Evolutionary conservation across 2,888 invertebrate species (phyloP), one percentile per base, ranked within the genome.

Genomic region (Melieria picta): DNA sequence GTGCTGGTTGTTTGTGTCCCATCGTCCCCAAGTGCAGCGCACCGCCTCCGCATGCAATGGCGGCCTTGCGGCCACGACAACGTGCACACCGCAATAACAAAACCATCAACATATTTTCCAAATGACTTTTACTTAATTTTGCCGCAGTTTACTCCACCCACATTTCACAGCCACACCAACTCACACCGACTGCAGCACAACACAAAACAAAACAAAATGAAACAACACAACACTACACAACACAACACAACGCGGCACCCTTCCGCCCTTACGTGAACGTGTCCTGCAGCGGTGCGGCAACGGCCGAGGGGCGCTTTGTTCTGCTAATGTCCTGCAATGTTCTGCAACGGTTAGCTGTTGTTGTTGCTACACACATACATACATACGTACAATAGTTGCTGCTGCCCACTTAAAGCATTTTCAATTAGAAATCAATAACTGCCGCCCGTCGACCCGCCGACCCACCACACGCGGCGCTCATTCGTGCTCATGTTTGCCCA

Each of bases 381-480:
- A 30, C 30, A 30, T 30, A 52, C 5, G 5, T 52, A 13, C 9
- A 50, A 9, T 62, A 66, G n/a, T 10, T 65, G 55, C 63, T 52
- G 57, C 55, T 65, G 71, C 71, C 77, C 79, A 78, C 78, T 80
- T 80, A 74, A 79, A 78, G 76, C 80, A 78, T 79, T 79, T 81
- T 80, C 82, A 80, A 83, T 82, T 81, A 79, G 77, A 80, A 81
- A 83, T 80, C 82, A 80, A 81, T 83, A 83, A 77, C 74, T 73
- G 74, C 74, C 60, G 55, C 30, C 52, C 16, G 46, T 11, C 13
- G 7, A 60, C n/a, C n/a, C 60, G 16, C 16, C 57, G 13, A 43
- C 45, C 16, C 9, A 58, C 16, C 42, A 46, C 30, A 30, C 30
- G 3, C 30, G 30, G 30, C 30, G 30, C 30, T 30, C 30, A 30